A percentile compares a stretch with the other conserved stretches of the same genome.
Evolutionary conservation across 2,888 invertebrate genomes (phyloP).

Genomic region (Cyclophora albipunctata): DNA sequence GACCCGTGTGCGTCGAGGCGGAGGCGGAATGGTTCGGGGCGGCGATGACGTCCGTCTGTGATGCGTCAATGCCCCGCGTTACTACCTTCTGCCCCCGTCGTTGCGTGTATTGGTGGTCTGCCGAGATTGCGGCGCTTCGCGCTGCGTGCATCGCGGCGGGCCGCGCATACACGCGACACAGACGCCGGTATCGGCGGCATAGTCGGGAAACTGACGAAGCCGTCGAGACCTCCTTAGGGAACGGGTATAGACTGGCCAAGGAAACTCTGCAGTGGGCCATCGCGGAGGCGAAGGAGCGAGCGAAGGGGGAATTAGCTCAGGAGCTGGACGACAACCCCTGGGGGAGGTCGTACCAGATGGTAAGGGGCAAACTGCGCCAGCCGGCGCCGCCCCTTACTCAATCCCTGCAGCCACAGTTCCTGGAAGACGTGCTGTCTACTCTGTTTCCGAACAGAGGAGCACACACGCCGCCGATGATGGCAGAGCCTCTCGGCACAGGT

Average conservation of each 20-base stretch:
- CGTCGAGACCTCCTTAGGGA: background rate
- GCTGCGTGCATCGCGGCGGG: background rate
- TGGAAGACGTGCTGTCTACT: slow-evolving; percentile 1
- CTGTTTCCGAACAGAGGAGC: slow-evolving; percentile 4
- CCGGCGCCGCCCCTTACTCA: slow-evolving; percentile 3
- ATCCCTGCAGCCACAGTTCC: slow-evolving; percentile 1
- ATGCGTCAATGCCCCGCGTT: too few species aligned
- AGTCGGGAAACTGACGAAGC: too few species aligned
- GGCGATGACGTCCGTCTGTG: background rate
- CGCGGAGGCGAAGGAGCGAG: background rate
- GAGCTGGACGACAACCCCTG: slow-evolving; percentile 1
- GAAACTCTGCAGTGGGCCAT: background rate
- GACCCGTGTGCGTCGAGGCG: background rate
- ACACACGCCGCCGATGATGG: background rate
- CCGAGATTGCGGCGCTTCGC: background rate
- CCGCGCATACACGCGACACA: background rate
- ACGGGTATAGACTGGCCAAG: background rate
- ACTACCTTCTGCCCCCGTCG: too few species aligned
- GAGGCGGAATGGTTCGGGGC: background rate
- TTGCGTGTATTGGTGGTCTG: too few species aligned
- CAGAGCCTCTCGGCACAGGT: background rate
- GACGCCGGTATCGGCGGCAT: background rate
- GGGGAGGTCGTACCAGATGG: background rate
- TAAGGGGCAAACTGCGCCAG: slow-evolving; percentile 2
- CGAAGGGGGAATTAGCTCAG: slow-evolving; percentile 1